These are phyloP conservation scores for Malacosoma neustria DNA, from an alignment of 2,888 invertebrate species.

Conservation along the genomic window DNA sequence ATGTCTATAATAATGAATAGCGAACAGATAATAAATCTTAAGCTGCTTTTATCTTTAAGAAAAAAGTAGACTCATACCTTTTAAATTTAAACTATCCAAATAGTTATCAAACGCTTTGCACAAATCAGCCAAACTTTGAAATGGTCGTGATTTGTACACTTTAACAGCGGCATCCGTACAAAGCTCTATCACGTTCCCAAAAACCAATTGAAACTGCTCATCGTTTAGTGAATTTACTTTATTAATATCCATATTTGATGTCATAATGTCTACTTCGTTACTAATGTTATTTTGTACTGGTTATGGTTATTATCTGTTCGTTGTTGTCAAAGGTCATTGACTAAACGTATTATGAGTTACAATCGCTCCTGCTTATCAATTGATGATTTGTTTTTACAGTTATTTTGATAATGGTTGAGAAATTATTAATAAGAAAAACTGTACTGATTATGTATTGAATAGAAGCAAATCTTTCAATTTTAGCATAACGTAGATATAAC, in stretches of 20 bases:
- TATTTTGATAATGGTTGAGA: too few relatives aligned
- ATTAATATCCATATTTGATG: conserved; percentile 36
- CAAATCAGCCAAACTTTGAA: conserved; percentile 55
- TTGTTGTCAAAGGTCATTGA: not conserved
- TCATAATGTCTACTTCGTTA: conserved; percentile 10
- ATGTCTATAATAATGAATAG: too few relatives aligned
- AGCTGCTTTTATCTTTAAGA: too few relatives aligned
- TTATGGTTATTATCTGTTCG: not conserved
- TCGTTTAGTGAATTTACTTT: conserved; percentile 70
- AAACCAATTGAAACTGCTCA: conserved; percentile 72
- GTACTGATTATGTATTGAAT: too few relatives aligned
- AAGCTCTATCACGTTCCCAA: conserved; percentile 78
- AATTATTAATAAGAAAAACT: too few relatives aligned
- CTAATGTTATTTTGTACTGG: not conserved
- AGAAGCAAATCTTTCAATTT: too few relatives aligned
- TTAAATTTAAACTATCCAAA: conserved; percentile 63
- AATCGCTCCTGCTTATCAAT: not conserved
- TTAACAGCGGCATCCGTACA: conserved; percentile 67
- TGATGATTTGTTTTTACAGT: too few relatives aligned
- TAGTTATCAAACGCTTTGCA: conserved; percentile 67
- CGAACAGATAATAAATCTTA: too few relatives aligned
- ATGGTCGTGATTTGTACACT: conserved; percentile 68
- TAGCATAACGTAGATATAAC: too few relatives aligned
- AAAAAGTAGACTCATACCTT: too few relatives aligned
- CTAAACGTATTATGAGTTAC: not conserved